A percentile compares a stretch with the other conserved stretches of the same genome.
These are phyloP conservation scores for Lamellibrachia luymesi DNA, from an alignment of 1,140 invertebrate species.

Conservation along the genomic window DNA sequence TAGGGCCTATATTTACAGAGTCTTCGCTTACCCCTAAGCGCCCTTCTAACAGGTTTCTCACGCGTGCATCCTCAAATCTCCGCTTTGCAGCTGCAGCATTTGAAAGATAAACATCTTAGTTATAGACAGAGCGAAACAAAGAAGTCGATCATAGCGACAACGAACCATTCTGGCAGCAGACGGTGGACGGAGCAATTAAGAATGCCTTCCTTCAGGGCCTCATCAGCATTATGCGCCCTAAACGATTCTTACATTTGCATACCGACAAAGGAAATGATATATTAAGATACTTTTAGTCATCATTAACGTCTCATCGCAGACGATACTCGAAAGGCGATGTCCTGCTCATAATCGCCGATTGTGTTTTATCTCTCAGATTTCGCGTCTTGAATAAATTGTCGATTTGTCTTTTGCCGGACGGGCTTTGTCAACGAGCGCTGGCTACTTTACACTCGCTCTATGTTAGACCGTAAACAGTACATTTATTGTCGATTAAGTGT, in stretches of 20 bases:
- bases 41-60: not conserved
- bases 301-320: not conserved
- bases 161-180: not conserved
- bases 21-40: no score
- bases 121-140: not conserved
- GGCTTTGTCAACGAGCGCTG: not conserved
- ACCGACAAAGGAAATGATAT: not conserved
- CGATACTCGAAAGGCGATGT: not conserved
- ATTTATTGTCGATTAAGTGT: not conserved
- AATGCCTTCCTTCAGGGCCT: not conserved
- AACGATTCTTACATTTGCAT: not conserved
- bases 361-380: constrained; percentile 5
- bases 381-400: not conserved
- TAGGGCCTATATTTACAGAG: no score
- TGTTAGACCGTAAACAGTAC: not conserved
- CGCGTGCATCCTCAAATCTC: not conserved
- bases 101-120: not conserved
- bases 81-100: not conserved
- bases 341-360: not conserved
- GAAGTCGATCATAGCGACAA: not conserved
- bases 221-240: not conserved
- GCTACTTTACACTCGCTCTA: not conserved
- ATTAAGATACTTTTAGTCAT: not conserved
- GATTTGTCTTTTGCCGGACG: not conserved
- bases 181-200: not conserved